These are phyloP conservation scores for Lamellibrachia satsuma DNA, from an alignment of 2,888 invertebrate species.

Conservation along the genomic window DNA sequence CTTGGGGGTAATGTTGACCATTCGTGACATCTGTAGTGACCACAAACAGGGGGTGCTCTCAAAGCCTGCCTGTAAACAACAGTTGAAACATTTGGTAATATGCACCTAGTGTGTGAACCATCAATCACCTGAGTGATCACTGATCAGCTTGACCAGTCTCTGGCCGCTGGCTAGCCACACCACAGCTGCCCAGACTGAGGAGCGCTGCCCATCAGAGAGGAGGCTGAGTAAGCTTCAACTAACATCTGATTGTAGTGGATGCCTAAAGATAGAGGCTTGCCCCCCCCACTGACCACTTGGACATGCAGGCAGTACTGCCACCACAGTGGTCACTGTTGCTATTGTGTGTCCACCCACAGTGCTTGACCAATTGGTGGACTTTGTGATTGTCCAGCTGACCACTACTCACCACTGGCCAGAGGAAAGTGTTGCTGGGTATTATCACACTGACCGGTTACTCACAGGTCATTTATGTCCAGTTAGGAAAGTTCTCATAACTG, in stretches of 20 bases:
- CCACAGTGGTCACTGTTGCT: neutral
- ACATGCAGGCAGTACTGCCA: neutral
- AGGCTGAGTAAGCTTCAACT: neutral
- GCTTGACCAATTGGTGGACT: conserved; percentile 17
- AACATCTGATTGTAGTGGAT: neutral
- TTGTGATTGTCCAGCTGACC: conserved; percentile 17
- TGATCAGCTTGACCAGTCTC: neutral
- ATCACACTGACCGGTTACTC: neutral
- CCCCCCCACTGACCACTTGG: neutral
- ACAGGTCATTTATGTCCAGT: conserved; percentile 13
- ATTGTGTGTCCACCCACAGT: conserved; percentile 13
- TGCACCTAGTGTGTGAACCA: neutral
- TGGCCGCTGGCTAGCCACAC: neutral
- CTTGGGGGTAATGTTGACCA: neutral
- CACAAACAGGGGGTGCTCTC: neutral
- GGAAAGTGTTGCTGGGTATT: conserved; percentile 5
- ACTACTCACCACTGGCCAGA: neutral
- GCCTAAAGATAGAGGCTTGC: neutral
- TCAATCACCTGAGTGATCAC: neutral
- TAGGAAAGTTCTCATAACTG: conserved; percentile 11
- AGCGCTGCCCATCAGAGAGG: neutral
- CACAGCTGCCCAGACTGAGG: neutral
- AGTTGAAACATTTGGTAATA: neutral
- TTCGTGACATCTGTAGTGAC: conserved; percentile 8
- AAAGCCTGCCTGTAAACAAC: neutral